Evolutionary conservation across 1,140 invertebrate genomes (phyloP), one percentile per base, ranked within the genome.

Genomic region (Meteorus sp.): DNA sequence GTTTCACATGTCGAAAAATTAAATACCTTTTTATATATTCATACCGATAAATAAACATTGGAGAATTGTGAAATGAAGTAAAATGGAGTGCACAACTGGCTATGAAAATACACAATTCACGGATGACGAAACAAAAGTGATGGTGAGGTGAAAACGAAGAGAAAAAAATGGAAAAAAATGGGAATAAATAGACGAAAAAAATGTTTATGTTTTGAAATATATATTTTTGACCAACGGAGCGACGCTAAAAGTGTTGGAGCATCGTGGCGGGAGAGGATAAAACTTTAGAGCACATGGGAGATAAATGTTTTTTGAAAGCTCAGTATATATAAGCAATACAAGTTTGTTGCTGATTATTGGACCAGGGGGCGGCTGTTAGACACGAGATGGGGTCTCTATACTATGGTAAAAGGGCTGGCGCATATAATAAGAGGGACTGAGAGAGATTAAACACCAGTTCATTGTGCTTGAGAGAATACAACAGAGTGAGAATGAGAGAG

Each of bases 261-360:
- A 27, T 11, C 45, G 13, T 15, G 7, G 48, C 31, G 35, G 29
- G 48, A 51, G 27, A 31, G n/a, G 11, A 25, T 13, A 25, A 11
- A 31, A 33, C 13, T 33, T 25, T 45, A 11, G 15, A 7, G 41
- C n/a, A n/a, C 27, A 31, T 60, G 25, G 2, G 20, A 47, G 41
- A 54, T 22, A 50, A 50, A 60, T 55, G 58, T 60, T 50, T 60
- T 60, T 55, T 25, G 51, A 60, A 60, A 60, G 35, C 45, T 60
- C 41, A 55, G 43, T 55, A 55, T n/a, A n/a, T n/a, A n/a, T n/a
- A n/a, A n/a, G n/a, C n/a, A n/a, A n/a, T 8, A 4, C 31, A 51
- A 17, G 27, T 20, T 33, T 33, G 31, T 33, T 33, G 44, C 8
- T 25, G 23, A 25, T 27, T 25, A 13, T 47, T n/a, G 20, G n/a